phyloP scores from a whole-genome alignment of 2,113 vertebrate species.

The Ornithorhynchus anatinus region DNA sequence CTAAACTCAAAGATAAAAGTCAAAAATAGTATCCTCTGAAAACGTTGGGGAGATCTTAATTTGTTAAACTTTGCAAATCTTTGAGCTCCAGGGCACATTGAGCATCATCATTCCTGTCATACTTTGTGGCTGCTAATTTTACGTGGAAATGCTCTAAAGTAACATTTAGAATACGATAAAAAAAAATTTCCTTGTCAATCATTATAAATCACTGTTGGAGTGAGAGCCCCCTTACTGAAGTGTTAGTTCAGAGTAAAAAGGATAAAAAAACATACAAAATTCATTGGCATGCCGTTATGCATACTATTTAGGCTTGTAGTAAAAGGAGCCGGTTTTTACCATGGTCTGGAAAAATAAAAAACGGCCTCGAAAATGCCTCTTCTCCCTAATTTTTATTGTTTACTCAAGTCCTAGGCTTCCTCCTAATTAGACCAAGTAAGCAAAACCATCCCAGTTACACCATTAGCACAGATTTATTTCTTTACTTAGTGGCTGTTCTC shows the following conservation, averaged over 20 bases:
- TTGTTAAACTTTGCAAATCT: background rate
- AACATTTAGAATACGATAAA: background rate
- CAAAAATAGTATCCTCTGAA: conserved; percentile 4
- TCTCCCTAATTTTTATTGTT: background rate
- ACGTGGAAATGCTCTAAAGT: background rate
- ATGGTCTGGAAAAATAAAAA: background rate
- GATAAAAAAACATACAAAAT: background rate
- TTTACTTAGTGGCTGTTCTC: background rate
- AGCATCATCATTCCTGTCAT: background rate
- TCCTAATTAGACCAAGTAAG: background rate
- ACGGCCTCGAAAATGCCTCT: background rate
- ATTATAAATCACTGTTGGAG: background rate
- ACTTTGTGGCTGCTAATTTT: background rate
- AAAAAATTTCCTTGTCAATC: background rate
- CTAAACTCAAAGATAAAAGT: background rate
- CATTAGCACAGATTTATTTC: background rate
- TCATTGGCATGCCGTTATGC: background rate
- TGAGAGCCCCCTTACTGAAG: background rate
- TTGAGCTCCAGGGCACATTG: background rate
- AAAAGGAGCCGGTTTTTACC: background rate
- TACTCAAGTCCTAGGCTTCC: background rate
- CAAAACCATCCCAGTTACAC: background rate
- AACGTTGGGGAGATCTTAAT: background rate
- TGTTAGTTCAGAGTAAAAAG: background rate
- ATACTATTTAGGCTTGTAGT: background rate